These are phyloP conservation scores for Eclectus roratus DNA, from an alignment of 2,113 vertebrate species.

Conservation along the genomic window DNA sequence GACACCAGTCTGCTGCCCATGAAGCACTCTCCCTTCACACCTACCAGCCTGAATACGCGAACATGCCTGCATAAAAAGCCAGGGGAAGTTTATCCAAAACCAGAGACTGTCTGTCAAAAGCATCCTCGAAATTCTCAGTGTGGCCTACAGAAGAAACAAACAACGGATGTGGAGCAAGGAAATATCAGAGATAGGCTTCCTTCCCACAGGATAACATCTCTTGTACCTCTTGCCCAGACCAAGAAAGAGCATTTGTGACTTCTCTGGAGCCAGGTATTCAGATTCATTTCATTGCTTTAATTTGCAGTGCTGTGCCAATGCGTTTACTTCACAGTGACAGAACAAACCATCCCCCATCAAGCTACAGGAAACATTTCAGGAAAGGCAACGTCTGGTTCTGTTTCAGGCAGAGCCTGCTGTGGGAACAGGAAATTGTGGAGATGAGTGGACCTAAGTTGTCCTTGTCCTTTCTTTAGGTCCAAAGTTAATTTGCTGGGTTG, in stretches of 20 bases:
- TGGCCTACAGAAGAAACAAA: slow-evolving; percentile 68
- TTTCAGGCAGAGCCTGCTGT: neutral
- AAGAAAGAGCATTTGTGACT: neutral
- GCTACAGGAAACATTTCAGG: neutral
- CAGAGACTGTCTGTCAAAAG: slow-evolving; percentile 74
- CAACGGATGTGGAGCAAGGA: accelerated
- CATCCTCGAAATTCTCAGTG: slow-evolving; percentile 82
- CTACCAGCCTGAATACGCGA: slow-evolving; percentile 89
- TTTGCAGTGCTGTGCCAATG: neutral
- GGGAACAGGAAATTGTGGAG: neutral
- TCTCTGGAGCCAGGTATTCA: neutral
- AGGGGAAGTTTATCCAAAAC: slow-evolving; percentile 80
- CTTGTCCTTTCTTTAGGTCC: neutral
- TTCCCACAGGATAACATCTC: neutral
- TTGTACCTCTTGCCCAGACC: neutral
- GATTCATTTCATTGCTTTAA: neutral
- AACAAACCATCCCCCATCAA: neutral
- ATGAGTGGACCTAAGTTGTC: accelerated
- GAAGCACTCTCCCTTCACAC: neutral
- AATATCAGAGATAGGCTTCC: neutral
- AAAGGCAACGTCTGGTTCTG: neutral
- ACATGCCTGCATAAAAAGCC: slow-evolving; percentile 89
- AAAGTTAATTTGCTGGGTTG: neutral
- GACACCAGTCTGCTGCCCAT: accelerated
- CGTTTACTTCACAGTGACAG: neutral